Conservation (phyloP, 2,888 invertebrate species). For the Euproctis similis region DNA sequence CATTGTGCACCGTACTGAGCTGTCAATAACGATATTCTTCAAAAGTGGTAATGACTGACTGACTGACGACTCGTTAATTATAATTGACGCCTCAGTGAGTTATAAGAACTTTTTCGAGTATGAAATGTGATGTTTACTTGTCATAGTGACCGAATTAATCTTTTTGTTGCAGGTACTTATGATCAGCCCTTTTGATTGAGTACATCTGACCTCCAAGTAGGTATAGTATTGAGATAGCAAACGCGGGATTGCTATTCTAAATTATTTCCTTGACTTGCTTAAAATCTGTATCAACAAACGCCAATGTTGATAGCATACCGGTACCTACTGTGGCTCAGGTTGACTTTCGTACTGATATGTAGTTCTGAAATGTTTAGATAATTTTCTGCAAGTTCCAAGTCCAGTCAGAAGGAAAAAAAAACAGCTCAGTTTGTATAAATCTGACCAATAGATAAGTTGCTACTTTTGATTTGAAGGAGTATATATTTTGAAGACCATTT, state of each 20-base stretch:
- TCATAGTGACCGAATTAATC: constrained; percentile 12
- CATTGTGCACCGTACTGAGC: constrained; percentile 45
- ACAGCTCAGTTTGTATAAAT: no score
- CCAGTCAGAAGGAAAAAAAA: no score
- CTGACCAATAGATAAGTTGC: no score
- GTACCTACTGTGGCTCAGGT: no score
- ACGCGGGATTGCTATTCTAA: constrained; percentile 13
- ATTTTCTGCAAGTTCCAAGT: no score
- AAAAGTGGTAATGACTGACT: constrained; percentile 43
- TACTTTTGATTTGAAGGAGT: no score
- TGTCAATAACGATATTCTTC: constrained; percentile 60
- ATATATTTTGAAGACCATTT: no score
- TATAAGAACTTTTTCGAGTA: constrained; percentile 25
- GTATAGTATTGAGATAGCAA: constrained; percentile 15
- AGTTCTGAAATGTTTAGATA: no score
- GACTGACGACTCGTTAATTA: constrained; percentile 44
- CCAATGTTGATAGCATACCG: no score
- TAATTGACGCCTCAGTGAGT: constrained; percentile 32
- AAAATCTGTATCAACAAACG: no score
- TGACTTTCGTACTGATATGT: no score
- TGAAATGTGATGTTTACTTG: constrained; percentile 22
- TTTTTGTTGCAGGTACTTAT: constrained; percentile 17
- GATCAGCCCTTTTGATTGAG: constrained; percentile 19
- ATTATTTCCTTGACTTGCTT: no score
- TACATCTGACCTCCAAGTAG: constrained; percentile 11